Conservation (phyloP, 2,888 invertebrate species). For the Orchesella flavescens region DNA sequence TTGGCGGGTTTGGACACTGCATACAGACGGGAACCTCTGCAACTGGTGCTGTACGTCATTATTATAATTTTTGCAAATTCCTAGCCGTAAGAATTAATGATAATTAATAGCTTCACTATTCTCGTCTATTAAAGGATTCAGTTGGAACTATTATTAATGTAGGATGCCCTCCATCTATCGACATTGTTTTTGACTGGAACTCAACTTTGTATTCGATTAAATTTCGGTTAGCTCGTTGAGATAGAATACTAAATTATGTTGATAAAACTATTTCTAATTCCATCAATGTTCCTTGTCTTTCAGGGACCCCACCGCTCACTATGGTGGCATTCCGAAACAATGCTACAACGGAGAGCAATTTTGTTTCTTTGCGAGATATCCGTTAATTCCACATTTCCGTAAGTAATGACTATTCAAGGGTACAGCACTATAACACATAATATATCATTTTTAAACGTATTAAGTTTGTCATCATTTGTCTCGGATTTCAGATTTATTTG, state of each 20-base stretch:
- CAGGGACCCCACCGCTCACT: slow-evolving; percentile 35
- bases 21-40: slow-evolving; percentile 16
- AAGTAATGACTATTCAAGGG: not conserved
- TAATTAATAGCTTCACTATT: no score
- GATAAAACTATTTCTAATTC: no score
- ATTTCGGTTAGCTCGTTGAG: slow-evolving; percentile 40
- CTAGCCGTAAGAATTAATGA: no score
- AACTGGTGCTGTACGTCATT: no score
- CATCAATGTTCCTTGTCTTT: slow-evolving; percentile 2
- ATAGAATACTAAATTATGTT: no score
- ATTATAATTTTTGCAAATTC: no score
- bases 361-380: slow-evolving; percentile 63
- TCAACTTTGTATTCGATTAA: slow-evolving; percentile 58
- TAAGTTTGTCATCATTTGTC: not conserved
- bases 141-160: slow-evolving; percentile 17
- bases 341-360: slow-evolving; percentile 55
- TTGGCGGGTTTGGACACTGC: slow-evolving; percentile 66
- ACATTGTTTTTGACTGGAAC: slow-evolving; percentile 67
- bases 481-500: slow-evolving; percentile 44
- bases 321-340: not conserved
- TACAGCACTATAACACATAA: not conserved
- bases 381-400: slow-evolving; percentile 37
- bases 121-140: slow-evolving; percentile 12
- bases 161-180: slow-evolving; percentile 55
- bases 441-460: not conserved